Conservation (phyloP, 1,140 invertebrate species). For the Trichonephila clavipes region DNA sequence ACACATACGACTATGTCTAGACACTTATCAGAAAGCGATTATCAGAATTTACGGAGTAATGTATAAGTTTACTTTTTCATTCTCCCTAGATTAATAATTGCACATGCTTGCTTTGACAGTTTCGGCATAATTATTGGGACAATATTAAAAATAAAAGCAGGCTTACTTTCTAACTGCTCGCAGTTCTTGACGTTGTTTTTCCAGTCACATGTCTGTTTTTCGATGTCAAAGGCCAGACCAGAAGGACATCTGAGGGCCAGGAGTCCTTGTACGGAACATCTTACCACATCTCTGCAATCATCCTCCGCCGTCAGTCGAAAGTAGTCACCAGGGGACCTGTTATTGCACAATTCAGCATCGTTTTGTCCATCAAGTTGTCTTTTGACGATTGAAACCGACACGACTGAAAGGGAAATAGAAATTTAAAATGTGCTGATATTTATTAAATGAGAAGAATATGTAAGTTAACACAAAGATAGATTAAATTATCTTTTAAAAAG, state of each 20-base stretch:
- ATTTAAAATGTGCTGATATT: background rate
- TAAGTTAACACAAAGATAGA: no score
- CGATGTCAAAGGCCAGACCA: constrained; percentile 94
- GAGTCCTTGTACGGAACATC: constrained; percentile 96
- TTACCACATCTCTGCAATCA: constrained; percentile 96
- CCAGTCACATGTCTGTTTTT: constrained; percentile 98
- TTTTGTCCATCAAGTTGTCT: constrained; percentile 72
- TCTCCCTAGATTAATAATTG: no score
- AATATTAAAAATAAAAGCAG: background rate
- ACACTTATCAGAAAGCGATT: no score
- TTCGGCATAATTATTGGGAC: background rate
- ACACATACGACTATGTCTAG: no score
- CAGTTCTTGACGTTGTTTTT: constrained; percentile 96
- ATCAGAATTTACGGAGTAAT: no score
- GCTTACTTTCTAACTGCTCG: constrained; percentile 83
- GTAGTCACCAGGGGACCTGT: constrained; percentile 96
- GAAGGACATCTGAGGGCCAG: constrained; percentile 96
- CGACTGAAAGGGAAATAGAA: constrained; percentile 44
- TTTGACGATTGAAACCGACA: constrained; percentile 73
- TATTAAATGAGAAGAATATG: background rate
- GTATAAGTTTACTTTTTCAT: no score
- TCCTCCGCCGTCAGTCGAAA: constrained; percentile 94
- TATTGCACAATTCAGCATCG: constrained; percentile 89
- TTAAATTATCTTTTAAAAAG: no score
- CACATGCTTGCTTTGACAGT: no score